Percentiles rank a stretch among this genome's conserved stretches.
Conservation (phyloP, 2,113 vertebrate species). For the Nipponia nippon region DNA sequence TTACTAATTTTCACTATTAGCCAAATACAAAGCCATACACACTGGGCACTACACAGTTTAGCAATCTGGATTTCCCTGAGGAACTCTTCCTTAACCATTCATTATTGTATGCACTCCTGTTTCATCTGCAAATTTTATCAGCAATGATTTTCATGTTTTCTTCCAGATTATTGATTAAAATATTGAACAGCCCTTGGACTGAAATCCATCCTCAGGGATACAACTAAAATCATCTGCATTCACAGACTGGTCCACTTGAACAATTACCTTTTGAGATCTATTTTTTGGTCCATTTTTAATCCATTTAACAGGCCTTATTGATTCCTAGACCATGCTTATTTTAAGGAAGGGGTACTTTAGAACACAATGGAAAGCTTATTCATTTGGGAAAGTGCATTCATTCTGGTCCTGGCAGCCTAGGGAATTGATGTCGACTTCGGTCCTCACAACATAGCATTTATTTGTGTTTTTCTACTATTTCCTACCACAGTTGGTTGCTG, state of each 20-base stretch:
- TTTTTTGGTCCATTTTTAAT: conserved; percentile 49
- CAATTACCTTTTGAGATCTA: conserved; percentile 12
- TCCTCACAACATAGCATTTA: background rate
- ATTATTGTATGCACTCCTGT: background rate
- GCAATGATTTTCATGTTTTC: conserved; percentile 35
- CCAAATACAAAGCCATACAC: background rate
- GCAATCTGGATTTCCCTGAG: background rate
- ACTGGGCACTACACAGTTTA: background rate
- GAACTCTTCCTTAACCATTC: background rate
- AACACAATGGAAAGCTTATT: conserved; percentile 22
- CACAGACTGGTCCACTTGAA: background rate
- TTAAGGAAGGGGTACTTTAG: conserved; percentile 15
- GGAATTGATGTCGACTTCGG: background rate
- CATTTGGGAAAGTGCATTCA: conserved; percentile 17
- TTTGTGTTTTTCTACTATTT: background rate
- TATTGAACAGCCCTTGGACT: background rate
- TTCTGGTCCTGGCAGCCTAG: background rate
- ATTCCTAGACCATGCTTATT: conserved; percentile 9
- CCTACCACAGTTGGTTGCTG: background rate
- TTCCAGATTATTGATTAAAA: conserved; percentile 51
- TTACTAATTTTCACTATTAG: background rate
- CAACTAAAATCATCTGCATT: conserved; percentile 5
- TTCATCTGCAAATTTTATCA: conserved; percentile 48
- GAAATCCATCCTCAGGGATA: background rate
- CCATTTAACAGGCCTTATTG: conserved; percentile 41